A percentile compares a stretch with the other conserved stretches of the same genome.
phyloP scores from a whole-genome alignment of 2,113 vertebrate genomes.

The Triplophysa dalaica region DNA sequence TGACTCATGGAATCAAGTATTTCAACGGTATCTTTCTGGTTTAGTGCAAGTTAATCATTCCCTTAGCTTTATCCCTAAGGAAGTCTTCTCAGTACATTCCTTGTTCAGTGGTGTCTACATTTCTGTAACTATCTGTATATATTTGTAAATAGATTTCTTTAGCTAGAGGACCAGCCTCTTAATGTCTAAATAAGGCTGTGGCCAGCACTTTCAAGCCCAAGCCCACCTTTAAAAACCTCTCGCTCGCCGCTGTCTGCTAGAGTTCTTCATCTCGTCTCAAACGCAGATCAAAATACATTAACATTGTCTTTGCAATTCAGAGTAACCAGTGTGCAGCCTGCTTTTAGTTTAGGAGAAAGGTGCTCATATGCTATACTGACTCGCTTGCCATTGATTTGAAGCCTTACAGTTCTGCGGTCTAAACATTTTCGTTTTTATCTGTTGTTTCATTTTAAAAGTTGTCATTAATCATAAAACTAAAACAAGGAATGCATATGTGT shows the following conservation, averaged over 20 bases:
- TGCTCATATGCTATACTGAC: not conserved
- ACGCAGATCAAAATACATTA: conserved; percentile 15
- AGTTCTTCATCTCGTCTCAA: not conserved
- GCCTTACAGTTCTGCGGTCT: conserved; percentile 55
- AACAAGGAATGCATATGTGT: conserved; percentile 73
- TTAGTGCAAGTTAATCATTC: conserved; percentile 95
- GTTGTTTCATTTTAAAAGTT: not conserved
- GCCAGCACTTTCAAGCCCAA: conserved; percentile 80
- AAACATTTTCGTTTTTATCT: conserved; percentile 19
- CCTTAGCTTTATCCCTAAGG: conserved; percentile 92
- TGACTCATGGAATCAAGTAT: conserved; percentile 97
- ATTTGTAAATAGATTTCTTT: conserved; percentile 63
- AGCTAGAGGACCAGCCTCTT: conserved; percentile 94
- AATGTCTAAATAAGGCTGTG: conserved; percentile 78
- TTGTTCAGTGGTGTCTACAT: conserved; percentile 90
- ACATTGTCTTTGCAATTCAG: conserved; percentile 42
- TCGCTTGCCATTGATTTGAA: not conserved
- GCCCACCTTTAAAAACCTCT: conserved; percentile 66
- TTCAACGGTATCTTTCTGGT: conserved; percentile 82
- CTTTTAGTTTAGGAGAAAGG: conserved; percentile 1
- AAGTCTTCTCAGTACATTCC: conserved; percentile 90
- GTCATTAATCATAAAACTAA: conserved; percentile 44
- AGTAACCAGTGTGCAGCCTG: conserved; percentile 41
- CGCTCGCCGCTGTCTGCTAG: not conserved
- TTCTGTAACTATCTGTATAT: conserved; percentile 71